A percentile compares a stretch with the other conserved stretches of the same genome.
Evolutionary conservation across 2,797 vertebrate species (phyloP).

Genomic region (Botia kubotai): DNA sequence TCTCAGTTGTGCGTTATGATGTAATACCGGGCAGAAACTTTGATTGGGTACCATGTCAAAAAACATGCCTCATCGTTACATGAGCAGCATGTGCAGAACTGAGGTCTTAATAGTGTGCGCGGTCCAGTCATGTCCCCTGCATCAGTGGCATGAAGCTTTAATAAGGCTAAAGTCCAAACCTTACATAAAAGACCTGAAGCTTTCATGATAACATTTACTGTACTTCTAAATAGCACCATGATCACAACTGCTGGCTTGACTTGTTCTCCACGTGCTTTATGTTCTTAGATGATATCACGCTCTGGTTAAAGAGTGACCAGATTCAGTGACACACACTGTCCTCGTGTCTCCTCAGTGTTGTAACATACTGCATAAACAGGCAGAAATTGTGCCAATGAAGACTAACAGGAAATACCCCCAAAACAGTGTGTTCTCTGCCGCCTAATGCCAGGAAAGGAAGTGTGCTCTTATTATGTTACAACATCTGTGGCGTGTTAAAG

Average conservation of each 20-base stretch:
- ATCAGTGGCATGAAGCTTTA: background rate
- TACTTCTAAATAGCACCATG: conserved; percentile 3
- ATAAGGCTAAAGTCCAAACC: conserved; percentile 4
- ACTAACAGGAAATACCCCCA: conserved; percentile 26
- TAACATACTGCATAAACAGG: conserved; percentile 25
- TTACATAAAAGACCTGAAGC: background rate
- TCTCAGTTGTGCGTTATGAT: conserved; percentile 28
- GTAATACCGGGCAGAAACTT: conserved; percentile 31
- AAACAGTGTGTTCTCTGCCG: conserved; percentile 6
- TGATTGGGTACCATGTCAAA: conserved; percentile 9
- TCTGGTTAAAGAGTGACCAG: conserved; percentile 18
- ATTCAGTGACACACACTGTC: conserved; percentile 8
- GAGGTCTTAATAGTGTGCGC: conserved; percentile 20
- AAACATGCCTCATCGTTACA: background rate
- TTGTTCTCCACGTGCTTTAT: background rate
- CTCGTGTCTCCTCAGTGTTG: conserved; percentile 2
- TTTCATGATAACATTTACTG: background rate
- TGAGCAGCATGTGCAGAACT: background rate
- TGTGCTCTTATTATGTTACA: conserved; percentile 10
- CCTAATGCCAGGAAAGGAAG: conserved; percentile 39
- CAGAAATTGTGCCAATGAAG: conserved; percentile 16
- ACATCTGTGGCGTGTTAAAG: conserved; percentile 1
- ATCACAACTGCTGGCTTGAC: conserved; percentile 4
- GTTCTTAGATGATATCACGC: background rate
- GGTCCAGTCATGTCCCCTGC: conserved; percentile 6